Base-by-base conservation (phyloP, 2,797 vertebrate species). In the Thripadectes ignobilis region DNA sequence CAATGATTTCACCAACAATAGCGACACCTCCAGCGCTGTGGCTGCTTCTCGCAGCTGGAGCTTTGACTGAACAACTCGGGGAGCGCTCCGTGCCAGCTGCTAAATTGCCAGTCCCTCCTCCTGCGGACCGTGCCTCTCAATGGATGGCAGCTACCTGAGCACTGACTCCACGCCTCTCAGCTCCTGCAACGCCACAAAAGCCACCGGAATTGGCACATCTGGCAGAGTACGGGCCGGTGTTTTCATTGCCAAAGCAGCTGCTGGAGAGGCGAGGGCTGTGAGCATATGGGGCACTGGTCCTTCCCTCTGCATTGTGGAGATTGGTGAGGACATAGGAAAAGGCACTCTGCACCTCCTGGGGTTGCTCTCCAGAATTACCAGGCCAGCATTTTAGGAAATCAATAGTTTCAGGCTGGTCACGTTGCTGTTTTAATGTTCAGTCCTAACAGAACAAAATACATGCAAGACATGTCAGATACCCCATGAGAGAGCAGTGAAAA, bases 241-340 rank as follows among this genome's bases (percentile, higher is more conserved):
- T 69, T 27, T 11, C 10, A 0, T 30, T 49, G 49, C 72, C 55
- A 10, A 2, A 34, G 76, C 18, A 54, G 74, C 5, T 32, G 66
- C 43, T 3, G 3, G 15, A 11, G 39, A 26, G 29, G 9, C 0
- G 5, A 67, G 49, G 38, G 62, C 62, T 8, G 2, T 0, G 34
- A 49, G 30, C 0, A 1, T 7, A 1, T 4, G 3, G 21, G 51
- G 30, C 4, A 1, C 0, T 0, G 9, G 12, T 18, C 24, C 58
- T 65, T 63, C 51, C 41, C 45, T 48, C 38, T 0, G 2, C 1
- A 0, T 12, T 23, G 6, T 38, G 32, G 77, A 59, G 18, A 17
- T 41, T 7, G 29, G 10, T 27, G 45, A 67, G 61, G 43, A 30
- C 4, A 0, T 1, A 3, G 30, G 2, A 12, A 17, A 67, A 85